These are phyloP conservation scores for Orchestia grillus DNA, from an alignment of 1,140 invertebrate species.

Conservation along the genomic window DNA sequence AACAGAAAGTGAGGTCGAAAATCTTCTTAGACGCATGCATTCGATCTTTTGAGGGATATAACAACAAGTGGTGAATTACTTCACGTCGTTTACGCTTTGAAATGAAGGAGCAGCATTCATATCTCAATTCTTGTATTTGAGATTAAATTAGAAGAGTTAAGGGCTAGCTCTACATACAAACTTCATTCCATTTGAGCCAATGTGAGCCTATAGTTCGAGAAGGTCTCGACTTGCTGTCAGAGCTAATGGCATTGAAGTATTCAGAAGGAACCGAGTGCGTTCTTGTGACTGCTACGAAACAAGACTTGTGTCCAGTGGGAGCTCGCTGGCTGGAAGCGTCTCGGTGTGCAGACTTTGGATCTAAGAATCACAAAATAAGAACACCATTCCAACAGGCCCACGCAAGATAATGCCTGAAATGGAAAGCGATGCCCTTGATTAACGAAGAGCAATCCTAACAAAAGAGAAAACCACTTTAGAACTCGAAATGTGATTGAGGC, in stretches of 20 bases:
- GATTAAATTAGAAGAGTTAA: background rate
- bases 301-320: background rate
- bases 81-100: background rate
- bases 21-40: background rate
- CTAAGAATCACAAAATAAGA: background rate
- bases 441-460: background rate
- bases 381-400: slow-evolving; percentile 26
- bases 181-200: background rate
- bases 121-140: background rate
- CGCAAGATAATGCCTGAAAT: slow-evolving; percentile 31
- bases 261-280: background rate
- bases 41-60: background rate
- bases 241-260: background rate
- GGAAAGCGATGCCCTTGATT: background rate
- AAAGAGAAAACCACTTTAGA: background rate
- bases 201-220: background rate
- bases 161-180: background rate
- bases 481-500: background rate
- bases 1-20: background rate
- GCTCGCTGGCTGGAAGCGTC: background rate
- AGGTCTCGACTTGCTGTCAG: background rate
- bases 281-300: background rate
- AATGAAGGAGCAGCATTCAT: background rate
- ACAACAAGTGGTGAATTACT: background rate
- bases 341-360: background rate